Conservation (phyloP, 2,888 invertebrate species). For the Nudaria mundana region DNA sequence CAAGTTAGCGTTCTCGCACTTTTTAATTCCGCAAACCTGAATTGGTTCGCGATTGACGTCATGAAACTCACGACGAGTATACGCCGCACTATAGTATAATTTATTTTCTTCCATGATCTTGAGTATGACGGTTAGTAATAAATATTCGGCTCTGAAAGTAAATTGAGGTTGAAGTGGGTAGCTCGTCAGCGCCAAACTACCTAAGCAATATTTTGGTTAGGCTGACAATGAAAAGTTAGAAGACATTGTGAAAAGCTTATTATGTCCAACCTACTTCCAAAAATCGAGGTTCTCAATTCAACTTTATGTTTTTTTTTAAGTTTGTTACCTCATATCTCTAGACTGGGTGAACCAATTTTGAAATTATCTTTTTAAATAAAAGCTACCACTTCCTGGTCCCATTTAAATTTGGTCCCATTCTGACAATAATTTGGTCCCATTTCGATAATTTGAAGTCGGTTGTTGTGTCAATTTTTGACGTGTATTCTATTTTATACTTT, state of each 20-base stretch:
- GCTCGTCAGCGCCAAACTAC: constrained; percentile 22
- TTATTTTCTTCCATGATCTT: constrained; percentile 28
- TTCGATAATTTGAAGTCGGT: too few relatives aligned
- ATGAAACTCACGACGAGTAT: constrained; percentile 21
- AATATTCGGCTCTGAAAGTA: constrained; percentile 24
- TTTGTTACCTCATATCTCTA: too few relatives aligned
- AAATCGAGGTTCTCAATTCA: constrained; percentile 11
- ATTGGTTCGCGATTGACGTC: constrained; percentile 30
- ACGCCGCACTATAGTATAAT: constrained; percentile 16
- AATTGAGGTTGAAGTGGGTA: constrained; percentile 27
- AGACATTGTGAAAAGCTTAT: constrained; percentile 9
- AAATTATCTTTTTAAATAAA: too few relatives aligned
- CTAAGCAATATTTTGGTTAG: constrained; percentile 28
- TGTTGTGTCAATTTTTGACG: too few relatives aligned
- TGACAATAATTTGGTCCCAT: too few relatives aligned
- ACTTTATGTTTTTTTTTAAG: too few relatives aligned
- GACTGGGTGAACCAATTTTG: too few relatives aligned
- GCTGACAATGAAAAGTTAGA: constrained; percentile 14
- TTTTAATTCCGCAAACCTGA: constrained; percentile 38
- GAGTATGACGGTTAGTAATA: constrained; percentile 15
- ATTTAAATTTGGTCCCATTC: too few relatives aligned
- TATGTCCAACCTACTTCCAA: constrained; percentile 7
- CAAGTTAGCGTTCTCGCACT: constrained; percentile 30
- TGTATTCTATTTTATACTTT: constrained; percentile 10
- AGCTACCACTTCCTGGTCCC: too few relatives aligned